Percentiles rank a stretch among this genome's conserved stretches.
phyloP scores from a whole-genome alignment of 2,888 invertebrate genomes.

The Microctonus aethiopoides region DNA sequence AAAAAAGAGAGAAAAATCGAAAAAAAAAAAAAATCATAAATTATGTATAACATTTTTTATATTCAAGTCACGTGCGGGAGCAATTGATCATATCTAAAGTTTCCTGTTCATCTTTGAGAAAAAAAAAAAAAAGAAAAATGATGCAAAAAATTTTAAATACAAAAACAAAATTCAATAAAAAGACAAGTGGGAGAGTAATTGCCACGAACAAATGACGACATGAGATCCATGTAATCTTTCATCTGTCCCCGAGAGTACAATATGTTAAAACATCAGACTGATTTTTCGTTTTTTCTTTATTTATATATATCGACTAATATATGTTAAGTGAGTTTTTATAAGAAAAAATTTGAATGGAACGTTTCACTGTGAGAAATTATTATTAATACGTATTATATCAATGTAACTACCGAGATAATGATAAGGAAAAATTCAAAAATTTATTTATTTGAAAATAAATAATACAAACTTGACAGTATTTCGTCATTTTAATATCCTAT shows the following conservation, averaged over 20 bases:
- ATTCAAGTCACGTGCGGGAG: constrained; percentile 12
- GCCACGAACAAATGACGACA: constrained; percentile 1
- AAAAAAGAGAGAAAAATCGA: background rate
- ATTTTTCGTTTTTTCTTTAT: background rate
- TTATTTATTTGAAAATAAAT: background rate
- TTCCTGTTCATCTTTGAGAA: background rate
- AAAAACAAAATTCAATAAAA: constrained; percentile 2
- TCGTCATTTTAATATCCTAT: background rate
- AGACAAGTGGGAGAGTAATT: background rate
- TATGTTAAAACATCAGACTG: constrained; percentile 12
- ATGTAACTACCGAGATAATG: background rate
- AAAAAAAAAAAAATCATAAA: background rate
- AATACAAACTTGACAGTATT: background rate
- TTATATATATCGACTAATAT: background rate
- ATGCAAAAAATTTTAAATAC: background rate
- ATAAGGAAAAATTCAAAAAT: background rate
- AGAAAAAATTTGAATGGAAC: constrained; percentile 6
- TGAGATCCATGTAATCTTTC: constrained; percentile 5
- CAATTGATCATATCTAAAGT: background rate
- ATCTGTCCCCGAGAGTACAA: constrained; percentile 3
- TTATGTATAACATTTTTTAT: background rate
- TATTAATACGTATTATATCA: background rate
- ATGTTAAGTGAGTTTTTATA: constrained; percentile 18
- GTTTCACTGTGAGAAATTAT: background rate
- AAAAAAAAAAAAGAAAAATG: background rate